These are phyloP conservation scores for Caenorhabditis afra DNA, from an alignment of 2,888 invertebrate species.

Conservation along the genomic window DNA sequence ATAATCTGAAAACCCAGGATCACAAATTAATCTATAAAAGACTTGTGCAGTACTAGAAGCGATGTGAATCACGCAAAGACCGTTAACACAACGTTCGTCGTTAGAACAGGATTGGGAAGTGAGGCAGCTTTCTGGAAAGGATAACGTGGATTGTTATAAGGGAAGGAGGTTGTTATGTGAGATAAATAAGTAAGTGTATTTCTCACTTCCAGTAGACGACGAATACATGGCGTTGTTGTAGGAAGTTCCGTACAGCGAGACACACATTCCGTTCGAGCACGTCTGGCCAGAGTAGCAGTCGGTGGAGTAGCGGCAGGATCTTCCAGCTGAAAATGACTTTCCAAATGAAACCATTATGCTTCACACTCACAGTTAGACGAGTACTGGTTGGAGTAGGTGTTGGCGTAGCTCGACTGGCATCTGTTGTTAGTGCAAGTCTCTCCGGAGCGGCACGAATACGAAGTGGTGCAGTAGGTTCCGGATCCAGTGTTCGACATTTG, in stretches of 20 bases:
- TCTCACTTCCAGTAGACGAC: conserved; percentile 49
- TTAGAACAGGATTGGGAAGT: conserved; percentile 30
- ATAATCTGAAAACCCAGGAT: conserved; percentile 50
- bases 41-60: not conserved
- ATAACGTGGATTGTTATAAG: not conserved
- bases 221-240: conserved; percentile 59
- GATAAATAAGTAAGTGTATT: not conserved
- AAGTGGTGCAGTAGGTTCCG: conserved; percentile 52
- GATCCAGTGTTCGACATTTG: conserved; percentile 39
- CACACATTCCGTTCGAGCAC: conserved; percentile 55
- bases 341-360: not conserved
- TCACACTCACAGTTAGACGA: conserved; percentile 33
- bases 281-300: conserved; percentile 57
- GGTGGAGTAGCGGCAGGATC: conserved; percentile 53
- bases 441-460: conserved; percentile 46
- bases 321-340: conserved; percentile 30
- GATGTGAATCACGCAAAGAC: conserved; percentile 33
- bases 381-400: conserved; percentile 45
- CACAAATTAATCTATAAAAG: not conserved
- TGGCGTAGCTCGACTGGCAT: conserved; percentile 48
- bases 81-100: conserved; percentile 46
- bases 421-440: conserved; percentile 56
- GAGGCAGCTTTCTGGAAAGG: conserved; percentile 34
- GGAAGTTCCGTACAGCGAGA: conserved; percentile 51
- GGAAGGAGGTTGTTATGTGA: not conserved